phyloP scores from a whole-genome alignment of 2,797 vertebrate species.

The Enteromius argenteus region DNA sequence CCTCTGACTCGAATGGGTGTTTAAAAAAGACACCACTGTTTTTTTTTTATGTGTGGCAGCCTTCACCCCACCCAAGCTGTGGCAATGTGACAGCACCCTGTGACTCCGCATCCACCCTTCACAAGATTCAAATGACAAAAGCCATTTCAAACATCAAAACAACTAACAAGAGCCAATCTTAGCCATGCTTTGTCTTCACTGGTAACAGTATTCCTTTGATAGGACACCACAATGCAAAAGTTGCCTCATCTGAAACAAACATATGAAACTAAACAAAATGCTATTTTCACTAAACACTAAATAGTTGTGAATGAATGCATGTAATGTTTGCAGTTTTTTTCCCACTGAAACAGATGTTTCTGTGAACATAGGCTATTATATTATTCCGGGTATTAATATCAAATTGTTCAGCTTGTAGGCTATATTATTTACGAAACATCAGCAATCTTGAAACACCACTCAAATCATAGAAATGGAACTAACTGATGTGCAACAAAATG shows the following conservation, averaged over 20 bases:
- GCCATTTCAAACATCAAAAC: slow-evolving; percentile 44
- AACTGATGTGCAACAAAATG: background rate
- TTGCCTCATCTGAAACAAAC: background rate
- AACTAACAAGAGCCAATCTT: slow-evolving; percentile 38
- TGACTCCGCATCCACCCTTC: slow-evolving; percentile 47
- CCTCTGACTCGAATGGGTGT: slow-evolving; percentile 40
- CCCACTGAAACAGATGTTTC: background rate
- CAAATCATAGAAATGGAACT: background rate
- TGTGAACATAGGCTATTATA: background rate
- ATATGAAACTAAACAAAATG: background rate
- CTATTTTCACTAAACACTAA: background rate
- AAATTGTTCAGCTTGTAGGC: background rate
- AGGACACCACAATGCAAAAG: background rate
- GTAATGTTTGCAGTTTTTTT: background rate
- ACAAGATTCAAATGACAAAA: slow-evolving; percentile 44
- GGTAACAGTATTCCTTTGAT: slow-evolving; percentile 36
- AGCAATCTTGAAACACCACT: background rate
- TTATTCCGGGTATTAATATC: background rate
- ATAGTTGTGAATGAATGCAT: background rate
- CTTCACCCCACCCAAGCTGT: slow-evolving; percentile 47
- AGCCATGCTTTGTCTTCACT: slow-evolving; percentile 9
- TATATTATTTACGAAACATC: background rate
- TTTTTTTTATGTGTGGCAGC: slow-evolving; percentile 35
- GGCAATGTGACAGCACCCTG: slow-evolving; percentile 51
- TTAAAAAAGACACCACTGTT: slow-evolving; percentile 54